phyloP scores from a whole-genome alignment of 2,113 vertebrate genomes.

The Pelmatolapia mariae region DNA sequence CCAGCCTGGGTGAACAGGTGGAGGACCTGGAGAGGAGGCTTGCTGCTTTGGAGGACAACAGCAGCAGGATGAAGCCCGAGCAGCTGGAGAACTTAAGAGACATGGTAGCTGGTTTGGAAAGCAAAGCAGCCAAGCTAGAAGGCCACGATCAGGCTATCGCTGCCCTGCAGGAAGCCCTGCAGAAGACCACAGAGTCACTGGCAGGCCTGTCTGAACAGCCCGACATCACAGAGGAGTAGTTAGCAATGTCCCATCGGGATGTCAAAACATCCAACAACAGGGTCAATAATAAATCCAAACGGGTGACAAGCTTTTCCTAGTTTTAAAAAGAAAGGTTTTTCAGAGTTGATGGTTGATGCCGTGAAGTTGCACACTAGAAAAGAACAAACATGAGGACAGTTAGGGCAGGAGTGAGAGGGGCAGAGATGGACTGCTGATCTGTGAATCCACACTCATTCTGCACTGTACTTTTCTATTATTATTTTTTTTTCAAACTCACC shows the following conservation, averaged over 20 bases:
- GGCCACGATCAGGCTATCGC: conserved; percentile 77
- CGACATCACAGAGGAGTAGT: conserved; percentile 58
- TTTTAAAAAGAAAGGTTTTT: background rate
- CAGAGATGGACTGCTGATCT: conserved; percentile 48
- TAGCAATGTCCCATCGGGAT: background rate
- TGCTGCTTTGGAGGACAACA: background rate
- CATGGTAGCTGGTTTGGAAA: conserved; percentile 74
- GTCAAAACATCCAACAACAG: background rate
- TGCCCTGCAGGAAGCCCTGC: conserved; percentile 73
- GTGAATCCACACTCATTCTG: conserved; percentile 57
- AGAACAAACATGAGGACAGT: background rate
- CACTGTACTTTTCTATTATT: conserved; percentile 59
- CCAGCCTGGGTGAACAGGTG: conserved; percentile 54
- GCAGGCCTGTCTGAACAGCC: conserved; percentile 62
- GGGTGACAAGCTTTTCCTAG: background rate
- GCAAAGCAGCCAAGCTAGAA: conserved; percentile 82
- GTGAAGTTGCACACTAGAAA: background rate
- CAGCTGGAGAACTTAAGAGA: conserved; percentile 81
- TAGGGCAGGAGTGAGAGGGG: background rate
- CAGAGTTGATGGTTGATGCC: background rate
- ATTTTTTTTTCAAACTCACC: background rate
- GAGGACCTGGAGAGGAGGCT: conserved; percentile 37
- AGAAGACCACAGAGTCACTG: conserved; percentile 75
- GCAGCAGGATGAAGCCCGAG: conserved; percentile 54
- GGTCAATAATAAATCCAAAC: background rate